A percentile compares a stretch with the other conserved stretches of the same genome.
These are phyloP conservation scores for Tortrix viridana DNA, from an alignment of 2,888 invertebrate species.

Conservation along the genomic window DNA sequence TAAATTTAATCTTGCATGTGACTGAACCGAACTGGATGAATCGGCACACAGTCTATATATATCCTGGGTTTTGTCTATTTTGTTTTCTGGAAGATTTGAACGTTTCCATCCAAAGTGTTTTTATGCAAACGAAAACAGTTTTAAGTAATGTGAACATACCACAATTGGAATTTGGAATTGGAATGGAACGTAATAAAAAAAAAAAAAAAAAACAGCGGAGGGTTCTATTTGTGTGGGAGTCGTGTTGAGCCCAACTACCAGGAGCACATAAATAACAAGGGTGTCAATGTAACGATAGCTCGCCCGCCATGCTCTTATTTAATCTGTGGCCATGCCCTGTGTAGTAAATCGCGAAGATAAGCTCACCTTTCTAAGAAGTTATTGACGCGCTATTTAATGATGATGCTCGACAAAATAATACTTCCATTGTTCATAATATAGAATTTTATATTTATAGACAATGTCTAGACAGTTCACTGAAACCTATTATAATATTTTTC, in stretches of 20 bases:
- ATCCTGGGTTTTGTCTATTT: no score
- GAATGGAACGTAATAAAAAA: no score
- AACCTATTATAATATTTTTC: background rate
- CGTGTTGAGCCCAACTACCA: slow-evolving; percentile 30
- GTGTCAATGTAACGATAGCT: slow-evolving; percentile 35
- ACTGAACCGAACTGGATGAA: no score
- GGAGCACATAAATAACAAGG: slow-evolving; percentile 44
- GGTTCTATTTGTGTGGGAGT: slow-evolving; percentile 31
- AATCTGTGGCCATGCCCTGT: slow-evolving; percentile 13
- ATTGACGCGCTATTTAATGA: slow-evolving; percentile 7
- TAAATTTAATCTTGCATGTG: no score
- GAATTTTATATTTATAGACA: background rate
- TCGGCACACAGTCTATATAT: no score
- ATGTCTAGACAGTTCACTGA: slow-evolving; percentile 16
- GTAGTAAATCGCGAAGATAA: slow-evolving; percentile 34
- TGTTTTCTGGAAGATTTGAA: no score
- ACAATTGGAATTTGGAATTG: no score
- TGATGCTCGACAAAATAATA: slow-evolving; percentile 3
- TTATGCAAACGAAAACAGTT: no score
- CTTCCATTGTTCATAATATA: background rate
- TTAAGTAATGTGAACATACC: no score
- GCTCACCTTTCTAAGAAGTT: slow-evolving; percentile 28
- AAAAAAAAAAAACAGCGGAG: no score
- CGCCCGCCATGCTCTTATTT: no score
- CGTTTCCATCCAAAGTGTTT: no score